Conservation (phyloP, 2,113 vertebrate species). For the Dipodomys merriami region DNA sequence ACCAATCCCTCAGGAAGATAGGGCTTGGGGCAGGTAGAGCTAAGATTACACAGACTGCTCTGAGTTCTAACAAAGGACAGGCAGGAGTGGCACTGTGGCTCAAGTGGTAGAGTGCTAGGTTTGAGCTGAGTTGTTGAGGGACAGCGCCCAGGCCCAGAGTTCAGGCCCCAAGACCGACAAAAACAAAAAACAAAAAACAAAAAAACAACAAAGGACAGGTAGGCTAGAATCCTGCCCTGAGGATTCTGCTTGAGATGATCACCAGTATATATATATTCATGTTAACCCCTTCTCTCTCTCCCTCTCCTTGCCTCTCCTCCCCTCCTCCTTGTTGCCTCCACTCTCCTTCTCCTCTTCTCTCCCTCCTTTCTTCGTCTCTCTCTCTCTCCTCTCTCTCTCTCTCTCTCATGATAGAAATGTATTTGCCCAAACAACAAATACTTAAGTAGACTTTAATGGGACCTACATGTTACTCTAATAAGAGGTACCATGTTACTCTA, state of each 20-base stretch:
- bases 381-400: not conserved
- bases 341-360: not conserved
- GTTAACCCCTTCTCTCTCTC: not conserved
- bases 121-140: too few species aligned
- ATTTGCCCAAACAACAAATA: slow-evolving; percentile 34
- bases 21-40: not conserved
- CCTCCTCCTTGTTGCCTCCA: too few species aligned
- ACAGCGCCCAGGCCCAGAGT: too few species aligned
- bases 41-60: not conserved
- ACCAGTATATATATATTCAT: not conserved
- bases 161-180: too few species aligned
- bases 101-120: too few species aligned
- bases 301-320: too few species aligned
- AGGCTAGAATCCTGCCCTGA: not conserved
- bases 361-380: not conserved
- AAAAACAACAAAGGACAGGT: not conserved
- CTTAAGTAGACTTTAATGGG: not conserved
- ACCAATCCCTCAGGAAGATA: not conserved
- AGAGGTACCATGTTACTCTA: not conserved
- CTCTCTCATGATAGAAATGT: not conserved
- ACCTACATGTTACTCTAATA: not conserved
- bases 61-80: not conserved
- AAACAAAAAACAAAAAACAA: too few species aligned
- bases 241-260: not conserved
- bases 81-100: not conserved